A percentile compares a stretch with the other conserved stretches of the same genome.
These are phyloP conservation scores for Rhingia rostrata DNA, from an alignment of 2,888 invertebrate species.

Conservation along the genomic window DNA sequence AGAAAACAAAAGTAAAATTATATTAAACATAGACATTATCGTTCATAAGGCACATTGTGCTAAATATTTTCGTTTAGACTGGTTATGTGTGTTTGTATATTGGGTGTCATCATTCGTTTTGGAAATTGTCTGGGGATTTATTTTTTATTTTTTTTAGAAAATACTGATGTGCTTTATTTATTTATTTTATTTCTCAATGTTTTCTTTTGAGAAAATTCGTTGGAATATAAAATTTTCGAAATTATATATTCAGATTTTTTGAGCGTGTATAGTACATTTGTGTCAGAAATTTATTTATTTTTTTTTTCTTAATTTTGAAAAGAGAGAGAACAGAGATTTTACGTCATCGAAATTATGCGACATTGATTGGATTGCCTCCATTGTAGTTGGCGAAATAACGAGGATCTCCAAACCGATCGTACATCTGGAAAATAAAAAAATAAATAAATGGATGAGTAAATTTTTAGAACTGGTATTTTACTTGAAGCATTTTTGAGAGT, in stretches of 20 bases:
- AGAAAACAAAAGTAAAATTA: slow-evolving; percentile 7
- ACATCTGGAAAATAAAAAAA: slow-evolving; percentile 77
- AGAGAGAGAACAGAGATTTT: slow-evolving; percentile 22
- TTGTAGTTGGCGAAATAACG: slow-evolving; percentile 80
- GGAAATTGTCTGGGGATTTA: slow-evolving; percentile 51
- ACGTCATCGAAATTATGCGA: slow-evolving; percentile 77
- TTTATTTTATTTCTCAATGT: slow-evolving; percentile 30
- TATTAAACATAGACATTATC: slow-evolving; percentile 17
- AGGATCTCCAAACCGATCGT: slow-evolving; percentile 81
- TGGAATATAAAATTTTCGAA: slow-evolving; percentile 40
- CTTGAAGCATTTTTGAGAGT: slow-evolving; percentile 11
- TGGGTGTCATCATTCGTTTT: slow-evolving; percentile 30
- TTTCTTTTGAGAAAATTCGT: slow-evolving; percentile 32
- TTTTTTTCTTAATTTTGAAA: neutral
- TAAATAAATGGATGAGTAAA: neutral
- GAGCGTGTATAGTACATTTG: slow-evolving; percentile 49
- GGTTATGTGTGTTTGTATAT: slow-evolving; percentile 15
- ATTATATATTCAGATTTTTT: slow-evolving; percentile 34
- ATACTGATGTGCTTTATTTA: slow-evolving; percentile 65
- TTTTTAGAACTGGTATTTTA: slow-evolving; percentile 11
- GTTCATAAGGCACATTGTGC: slow-evolving; percentile 44
- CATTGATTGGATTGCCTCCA: slow-evolving; percentile 81
- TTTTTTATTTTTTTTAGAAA: slow-evolving; percentile 37
- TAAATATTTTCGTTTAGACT: slow-evolving; percentile 35
- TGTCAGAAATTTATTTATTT: slow-evolving; percentile 14